Evolutionary conservation across 2,888 invertebrate genomes (phyloP).

Genomic region (Orthosia gothica): DNA sequence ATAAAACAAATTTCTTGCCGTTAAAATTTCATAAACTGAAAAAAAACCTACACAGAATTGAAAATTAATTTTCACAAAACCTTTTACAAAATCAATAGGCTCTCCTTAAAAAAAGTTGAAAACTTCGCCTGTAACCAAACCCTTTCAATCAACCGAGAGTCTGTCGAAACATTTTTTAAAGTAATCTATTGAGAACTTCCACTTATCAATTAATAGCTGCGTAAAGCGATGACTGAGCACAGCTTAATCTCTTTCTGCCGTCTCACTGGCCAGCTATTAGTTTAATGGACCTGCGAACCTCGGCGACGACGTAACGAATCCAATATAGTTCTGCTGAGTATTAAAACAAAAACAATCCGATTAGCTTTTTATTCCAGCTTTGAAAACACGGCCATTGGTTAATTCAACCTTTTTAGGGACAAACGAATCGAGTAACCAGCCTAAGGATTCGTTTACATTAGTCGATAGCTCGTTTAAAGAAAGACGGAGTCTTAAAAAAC

Average conservation of each 20-base stretch:
- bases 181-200: slow-evolving; percentile 75
- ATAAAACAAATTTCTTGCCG: too few species aligned
- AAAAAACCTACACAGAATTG: slow-evolving; percentile 12
- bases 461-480: slow-evolving; percentile 44
- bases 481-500: slow-evolving; percentile 19
- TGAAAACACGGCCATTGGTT: slow-evolving; percentile 50
- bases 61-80: slow-evolving; percentile 38
- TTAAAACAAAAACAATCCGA: slow-evolving; percentile 77
- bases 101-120: slow-evolving; percentile 26
- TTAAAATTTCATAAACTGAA: background rate
- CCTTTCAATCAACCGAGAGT: slow-evolving; percentile 57
- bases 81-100: slow-evolving; percentile 36
- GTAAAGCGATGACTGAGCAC: slow-evolving; percentile 85
- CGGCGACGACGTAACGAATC: slow-evolving; percentile 75
- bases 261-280: slow-evolving; percentile 87
- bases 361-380: slow-evolving; percentile 48
- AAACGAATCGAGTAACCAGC: slow-evolving; percentile 37
- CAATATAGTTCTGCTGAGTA: slow-evolving; percentile 76
- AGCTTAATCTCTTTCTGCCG: slow-evolving; percentile 87
- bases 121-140: slow-evolving; percentile 33
- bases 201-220: slow-evolving; percentile 85
- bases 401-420: slow-evolving; percentile 41
- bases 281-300: slow-evolving; percentile 84
- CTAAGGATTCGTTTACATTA: slow-evolving; percentile 54
- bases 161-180: slow-evolving; percentile 61